phyloP scores from a whole-genome alignment of 2,888 invertebrate genomes.

The Allolobophora icterica region DNA sequence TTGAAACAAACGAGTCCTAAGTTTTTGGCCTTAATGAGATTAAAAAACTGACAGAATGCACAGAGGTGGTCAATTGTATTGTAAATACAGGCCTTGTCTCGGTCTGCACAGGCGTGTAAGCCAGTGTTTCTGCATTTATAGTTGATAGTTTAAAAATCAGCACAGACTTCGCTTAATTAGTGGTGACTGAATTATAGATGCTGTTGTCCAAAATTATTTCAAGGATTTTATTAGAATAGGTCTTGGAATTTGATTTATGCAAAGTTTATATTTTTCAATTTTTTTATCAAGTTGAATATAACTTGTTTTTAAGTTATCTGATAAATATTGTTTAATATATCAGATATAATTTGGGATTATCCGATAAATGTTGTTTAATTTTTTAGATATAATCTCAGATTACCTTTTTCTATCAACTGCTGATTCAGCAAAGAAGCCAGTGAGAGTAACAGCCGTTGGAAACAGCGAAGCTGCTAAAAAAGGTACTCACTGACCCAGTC shows the following conservation, averaged over 20 bases:
- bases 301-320: neutral
- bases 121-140: no score
- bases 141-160: no score
- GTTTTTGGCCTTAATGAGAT: no score
- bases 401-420: neutral
- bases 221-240: neutral
- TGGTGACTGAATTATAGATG: neutral
- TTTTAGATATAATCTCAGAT: neutral
- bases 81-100: no score
- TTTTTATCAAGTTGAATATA: no score
- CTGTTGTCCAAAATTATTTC: neutral
- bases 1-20: no score
- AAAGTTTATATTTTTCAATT: neutral
- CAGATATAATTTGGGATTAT: neutral
- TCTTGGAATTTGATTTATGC: neutral
- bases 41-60: no score
- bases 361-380: neutral
- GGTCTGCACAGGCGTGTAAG: no score
- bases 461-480: neutral
- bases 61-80: no score
- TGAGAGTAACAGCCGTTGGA: neutral
- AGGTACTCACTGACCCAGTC: neutral
- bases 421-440: neutral
- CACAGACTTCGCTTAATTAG: neutral
- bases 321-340: neutral